Evolutionary conservation across 2,888 invertebrate genomes (phyloP).

Genomic region (Neoascia interrupta): DNA sequence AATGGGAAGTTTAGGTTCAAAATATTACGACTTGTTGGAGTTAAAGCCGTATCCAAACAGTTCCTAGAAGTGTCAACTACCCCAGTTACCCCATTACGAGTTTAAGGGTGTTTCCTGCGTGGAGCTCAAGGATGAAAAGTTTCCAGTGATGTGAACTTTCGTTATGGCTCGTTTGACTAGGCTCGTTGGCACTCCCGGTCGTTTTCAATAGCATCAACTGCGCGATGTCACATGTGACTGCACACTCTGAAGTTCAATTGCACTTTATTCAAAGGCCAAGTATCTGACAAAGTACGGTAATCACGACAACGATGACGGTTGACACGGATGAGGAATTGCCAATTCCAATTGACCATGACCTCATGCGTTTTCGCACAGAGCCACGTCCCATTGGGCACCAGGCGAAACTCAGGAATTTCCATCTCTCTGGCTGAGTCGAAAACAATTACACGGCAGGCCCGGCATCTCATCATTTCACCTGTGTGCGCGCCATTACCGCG

Average conservation of each 20-base stretch:
- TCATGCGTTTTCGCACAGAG: slow-evolving; percentile 43
- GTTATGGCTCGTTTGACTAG: too few species aligned
- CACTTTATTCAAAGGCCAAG: slow-evolving; percentile 44
- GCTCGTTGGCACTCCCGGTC: too few species aligned
- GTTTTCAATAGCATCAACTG: slow-evolving; percentile 17
- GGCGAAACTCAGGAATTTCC: slow-evolving; percentile 53
- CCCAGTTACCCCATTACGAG: too few species aligned
- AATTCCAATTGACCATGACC: slow-evolving; percentile 66
- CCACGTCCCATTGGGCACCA: slow-evolving; percentile 38
- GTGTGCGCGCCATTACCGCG: slow-evolving; percentile 5
- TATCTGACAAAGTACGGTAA: slow-evolving; percentile 41
- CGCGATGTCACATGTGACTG: slow-evolving; percentile 34
- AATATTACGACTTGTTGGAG: too few species aligned
- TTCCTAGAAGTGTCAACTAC: too few species aligned
- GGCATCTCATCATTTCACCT: slow-evolving; percentile 55
- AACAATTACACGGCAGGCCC: slow-evolving; percentile 54
- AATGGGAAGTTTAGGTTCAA: too few species aligned
- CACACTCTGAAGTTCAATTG: slow-evolving; percentile 41
- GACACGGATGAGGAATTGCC: slow-evolving; percentile 68
- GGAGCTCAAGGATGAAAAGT: too few species aligned
- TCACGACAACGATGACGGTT: slow-evolving; percentile 57
- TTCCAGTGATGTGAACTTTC: too few species aligned
- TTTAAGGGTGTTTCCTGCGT: too few species aligned
- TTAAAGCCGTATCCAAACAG: too few species aligned
- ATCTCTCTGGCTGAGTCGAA: slow-evolving; percentile 46